A percentile compares a stretch with the other conserved stretches of the same genome.
Evolutionary conservation across 2,113 vertebrate genomes (phyloP).

Genomic region (Lota lota): DNA sequence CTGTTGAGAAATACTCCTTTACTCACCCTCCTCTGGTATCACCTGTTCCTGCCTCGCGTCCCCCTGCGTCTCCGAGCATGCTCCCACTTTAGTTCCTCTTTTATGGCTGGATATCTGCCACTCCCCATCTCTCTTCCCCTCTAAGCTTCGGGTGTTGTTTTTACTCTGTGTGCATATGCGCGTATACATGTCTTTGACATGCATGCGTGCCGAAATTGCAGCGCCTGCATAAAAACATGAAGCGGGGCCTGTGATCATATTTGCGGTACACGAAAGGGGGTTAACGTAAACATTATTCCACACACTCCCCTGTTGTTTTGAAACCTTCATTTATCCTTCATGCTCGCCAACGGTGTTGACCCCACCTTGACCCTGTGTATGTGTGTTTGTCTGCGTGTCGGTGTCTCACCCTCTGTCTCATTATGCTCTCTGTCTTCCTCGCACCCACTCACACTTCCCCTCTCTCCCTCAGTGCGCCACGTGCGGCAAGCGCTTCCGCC

Average conservation of each 20-base stretch:
- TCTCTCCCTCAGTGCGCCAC: slow-evolving; percentile 58
- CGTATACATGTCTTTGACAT: no score
- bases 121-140: background rate
- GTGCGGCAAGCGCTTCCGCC: slow-evolving; percentile 77
- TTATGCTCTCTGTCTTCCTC: background rate
- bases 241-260: slow-evolving; percentile 26
- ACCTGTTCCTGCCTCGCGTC: slow-evolving; percentile 2
- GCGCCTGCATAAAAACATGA: slow-evolving; percentile 40
- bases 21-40: slow-evolving; percentile 1
- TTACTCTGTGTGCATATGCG: no score
- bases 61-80: slow-evolving; percentile 15
- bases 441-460: background rate
- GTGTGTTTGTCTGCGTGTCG: no score
- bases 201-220: slow-evolving; percentile 24
- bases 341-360: background rate
- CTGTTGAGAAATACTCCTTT: background rate
- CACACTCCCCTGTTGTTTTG: background rate
- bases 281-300: slow-evolving; percentile 20
- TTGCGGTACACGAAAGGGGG: slow-evolving; percentile 1
- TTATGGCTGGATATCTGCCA: slow-evolving; percentile 19
- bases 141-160: background rate
- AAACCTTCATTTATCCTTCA: background rate
- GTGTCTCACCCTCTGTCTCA: background rate
- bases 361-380: background rate
- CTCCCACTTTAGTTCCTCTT: background rate